These are phyloP conservation scores for Brenthis hecate DNA, from an alignment of 2,888 invertebrate genomes.

Conservation along the genomic window DNA sequence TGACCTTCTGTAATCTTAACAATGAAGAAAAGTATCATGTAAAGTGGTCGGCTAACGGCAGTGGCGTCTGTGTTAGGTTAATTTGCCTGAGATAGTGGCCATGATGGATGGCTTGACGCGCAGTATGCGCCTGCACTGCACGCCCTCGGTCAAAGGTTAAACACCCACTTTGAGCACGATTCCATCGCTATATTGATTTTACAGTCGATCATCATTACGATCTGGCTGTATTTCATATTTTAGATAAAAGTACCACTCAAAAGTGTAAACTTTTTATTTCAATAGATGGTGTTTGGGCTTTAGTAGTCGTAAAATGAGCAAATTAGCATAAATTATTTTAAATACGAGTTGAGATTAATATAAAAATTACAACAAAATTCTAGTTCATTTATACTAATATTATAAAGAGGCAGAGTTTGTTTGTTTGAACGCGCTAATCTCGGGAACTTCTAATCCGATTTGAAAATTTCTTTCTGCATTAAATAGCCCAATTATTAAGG, in stretches of 20 bases:
- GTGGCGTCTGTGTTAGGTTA: constrained; percentile 70
- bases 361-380: too few relatives aligned
- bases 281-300: too few relatives aligned
- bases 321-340: too few relatives aligned
- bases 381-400: too few relatives aligned
- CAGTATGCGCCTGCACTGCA: constrained; percentile 62
- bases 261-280: constrained; percentile 2
- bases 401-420: too few relatives aligned
- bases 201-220: constrained; percentile 68
- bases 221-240: constrained; percentile 52
- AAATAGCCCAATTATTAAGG: too few relatives aligned
- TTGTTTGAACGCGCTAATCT: too few relatives aligned
- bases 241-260: neutral
- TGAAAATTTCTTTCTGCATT: too few relatives aligned
- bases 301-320: too few relatives aligned
- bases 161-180: constrained; percentile 78
- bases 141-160: constrained; percentile 74
- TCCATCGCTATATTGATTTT: constrained; percentile 75
- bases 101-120: constrained; percentile 75
- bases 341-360: too few relatives aligned
- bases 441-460: too few relatives aligned
- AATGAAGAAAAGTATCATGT: constrained; percentile 28
- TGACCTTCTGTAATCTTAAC: constrained; percentile 42
- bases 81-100: constrained; percentile 72
- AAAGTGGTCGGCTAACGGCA: constrained; percentile 51